These are phyloP conservation scores for Epizoanthus rinbou DNA, from an alignment of 92 coral and sea anemone genomes.

Conservation along the genomic window DNA sequence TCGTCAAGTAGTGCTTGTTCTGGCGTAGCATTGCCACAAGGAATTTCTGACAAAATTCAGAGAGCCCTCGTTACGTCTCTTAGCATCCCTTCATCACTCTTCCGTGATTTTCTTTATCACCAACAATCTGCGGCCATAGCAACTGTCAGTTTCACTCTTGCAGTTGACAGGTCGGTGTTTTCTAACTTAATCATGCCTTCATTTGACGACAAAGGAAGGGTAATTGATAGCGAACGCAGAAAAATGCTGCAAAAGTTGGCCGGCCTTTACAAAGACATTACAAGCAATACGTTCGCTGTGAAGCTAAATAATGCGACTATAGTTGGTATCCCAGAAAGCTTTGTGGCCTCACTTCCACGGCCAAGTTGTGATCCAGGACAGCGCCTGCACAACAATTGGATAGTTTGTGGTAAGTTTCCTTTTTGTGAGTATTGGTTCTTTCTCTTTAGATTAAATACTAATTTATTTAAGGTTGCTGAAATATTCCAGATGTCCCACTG, in stretches of 20 bases:
- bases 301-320: conserved; percentile 6
- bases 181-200: conserved; percentile 19
- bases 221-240: conserved; percentile 25
- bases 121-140: conserved; percentile 15
- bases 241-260: conserved; percentile 21
- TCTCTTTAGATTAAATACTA: too few species aligned
- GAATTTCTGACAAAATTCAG: conserved; percentile 2
- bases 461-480: too few species aligned
- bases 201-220: conserved; percentile 36
- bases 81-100: neutral
- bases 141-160: conserved; percentile 5
- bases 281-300: conserved; percentile 1
- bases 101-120: conserved; percentile 14
- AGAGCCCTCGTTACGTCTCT: conserved; percentile 1
- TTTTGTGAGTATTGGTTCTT: too few species aligned
- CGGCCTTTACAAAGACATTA: conserved; percentile 18
- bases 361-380: conserved; percentile 50
- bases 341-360: conserved; percentile 21
- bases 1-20: neutral
- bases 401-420: conserved; percentile 54
- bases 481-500: too few species aligned
- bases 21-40: conserved; percentile 1
- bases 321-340: conserved; percentile 36
- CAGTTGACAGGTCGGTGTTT: conserved; percentile 7
- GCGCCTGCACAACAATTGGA: conserved; percentile 42